A percentile compares a stretch with the other conserved stretches of the same genome.
phyloP scores from a whole-genome alignment of 35 echinoderm and acorn worm species.

The Holothuria glaberrima region DNA sequence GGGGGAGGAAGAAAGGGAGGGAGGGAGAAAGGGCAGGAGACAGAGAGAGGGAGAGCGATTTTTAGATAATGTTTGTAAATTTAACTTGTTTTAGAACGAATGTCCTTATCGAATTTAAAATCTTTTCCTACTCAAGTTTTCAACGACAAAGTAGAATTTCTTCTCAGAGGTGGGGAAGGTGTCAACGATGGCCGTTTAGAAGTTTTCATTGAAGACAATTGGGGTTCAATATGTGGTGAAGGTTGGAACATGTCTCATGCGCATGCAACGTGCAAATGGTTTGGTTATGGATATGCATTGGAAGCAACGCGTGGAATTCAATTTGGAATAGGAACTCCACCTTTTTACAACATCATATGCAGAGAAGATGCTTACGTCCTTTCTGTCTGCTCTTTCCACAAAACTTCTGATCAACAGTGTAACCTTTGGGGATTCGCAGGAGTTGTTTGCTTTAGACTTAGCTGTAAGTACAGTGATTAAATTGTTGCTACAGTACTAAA shows the following conservation, averaged over 20 bases:
- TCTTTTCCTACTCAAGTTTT: too few species aligned
- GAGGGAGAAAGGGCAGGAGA: too few species aligned
- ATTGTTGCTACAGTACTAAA: too few species aligned
- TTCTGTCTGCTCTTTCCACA: not conserved
- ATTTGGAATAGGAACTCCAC: slow-evolving; percentile 26
- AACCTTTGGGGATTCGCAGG: too few species aligned
- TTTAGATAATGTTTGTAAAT: too few species aligned
- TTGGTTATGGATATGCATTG: slow-evolving; percentile 30
- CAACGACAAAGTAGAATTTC: not conserved
- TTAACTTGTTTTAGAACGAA: too few species aligned
- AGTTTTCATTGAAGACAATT: slow-evolving; percentile 12
- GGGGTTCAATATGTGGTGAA: slow-evolving; percentile 66
- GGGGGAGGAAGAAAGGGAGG: too few species aligned
- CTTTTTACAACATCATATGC: slow-evolving; percentile 8
- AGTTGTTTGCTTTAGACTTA: too few species aligned
- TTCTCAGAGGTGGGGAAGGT: not conserved
- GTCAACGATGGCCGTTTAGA: slow-evolving; percentile 33
- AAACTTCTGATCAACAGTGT: not conserved
- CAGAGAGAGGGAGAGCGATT: too few species aligned
- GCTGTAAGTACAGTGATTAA: too few species aligned
- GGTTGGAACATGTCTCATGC: slow-evolving; percentile 27
- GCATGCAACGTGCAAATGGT: slow-evolving; percentile 22
- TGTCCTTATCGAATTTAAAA: too few species aligned
- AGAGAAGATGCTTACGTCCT: not conserved
- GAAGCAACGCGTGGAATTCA: too few species aligned